These are phyloP conservation scores for Lanistes nyassanus DNA, from an alignment of 1,140 invertebrate species.

Conservation along the genomic window DNA sequence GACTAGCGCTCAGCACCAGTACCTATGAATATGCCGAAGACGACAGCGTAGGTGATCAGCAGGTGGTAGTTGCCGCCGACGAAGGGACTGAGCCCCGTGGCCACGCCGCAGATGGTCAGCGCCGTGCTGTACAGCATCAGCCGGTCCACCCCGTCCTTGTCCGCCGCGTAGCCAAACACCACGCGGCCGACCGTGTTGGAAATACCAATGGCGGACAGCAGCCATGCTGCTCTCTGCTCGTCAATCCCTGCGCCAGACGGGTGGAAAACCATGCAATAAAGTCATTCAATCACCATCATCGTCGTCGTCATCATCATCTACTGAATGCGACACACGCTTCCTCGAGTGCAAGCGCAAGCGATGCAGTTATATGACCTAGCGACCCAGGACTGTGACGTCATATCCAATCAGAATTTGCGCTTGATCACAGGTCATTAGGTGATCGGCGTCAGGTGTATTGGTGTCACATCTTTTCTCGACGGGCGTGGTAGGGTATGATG, in stretches of 20 bases:
- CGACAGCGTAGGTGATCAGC: conserved; percentile 80
- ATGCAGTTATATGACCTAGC: too few species aligned
- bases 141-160: conserved; percentile 64
- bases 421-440: too few species aligned
- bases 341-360: too few species aligned
- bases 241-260: conserved; percentile 68
- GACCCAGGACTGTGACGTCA: too few species aligned
- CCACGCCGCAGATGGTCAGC: conserved; percentile 81
- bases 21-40: conserved; percentile 86
- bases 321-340: too few species aligned
- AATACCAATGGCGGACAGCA: conserved; percentile 91
- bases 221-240: conserved; percentile 80
- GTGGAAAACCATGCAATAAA: too few species aligned
- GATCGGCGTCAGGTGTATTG: too few species aligned
- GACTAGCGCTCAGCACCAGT: conserved; percentile 26
- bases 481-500: too few species aligned
- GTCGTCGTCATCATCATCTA: too few species aligned
- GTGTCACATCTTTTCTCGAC: too few species aligned
- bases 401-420: too few species aligned
- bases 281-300: too few species aligned
- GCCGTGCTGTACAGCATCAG: conserved; percentile 89
- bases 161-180: conserved; percentile 68
- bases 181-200: conserved; percentile 71
- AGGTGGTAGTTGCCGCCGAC: conserved; percentile 75
- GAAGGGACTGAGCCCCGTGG: conserved; percentile 80